Conservation (phyloP, 2,888 invertebrate genomes). For the Venusia cambrica region DNA sequence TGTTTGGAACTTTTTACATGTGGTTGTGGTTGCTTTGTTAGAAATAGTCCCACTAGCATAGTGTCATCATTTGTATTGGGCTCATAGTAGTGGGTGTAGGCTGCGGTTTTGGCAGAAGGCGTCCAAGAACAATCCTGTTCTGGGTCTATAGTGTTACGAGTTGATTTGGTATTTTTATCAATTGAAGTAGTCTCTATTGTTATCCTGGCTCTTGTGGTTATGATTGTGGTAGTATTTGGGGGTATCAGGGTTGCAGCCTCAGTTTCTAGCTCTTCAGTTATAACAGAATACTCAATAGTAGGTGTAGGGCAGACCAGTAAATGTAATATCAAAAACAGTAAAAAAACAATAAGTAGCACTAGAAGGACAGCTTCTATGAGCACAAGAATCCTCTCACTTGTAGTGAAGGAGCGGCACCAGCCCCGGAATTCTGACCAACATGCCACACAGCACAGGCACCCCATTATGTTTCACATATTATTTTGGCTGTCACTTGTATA, state of each 20-base stretch:
- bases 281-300: background rate
- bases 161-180: background rate
- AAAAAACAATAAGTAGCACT: slow-evolving; percentile 42
- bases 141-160: slow-evolving; percentile 4
- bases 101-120: slow-evolving; percentile 49
- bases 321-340: slow-evolving; percentile 57
- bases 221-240: slow-evolving; percentile 1
- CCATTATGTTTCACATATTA: slow-evolving; percentile 44
- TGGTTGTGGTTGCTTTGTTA: background rate
- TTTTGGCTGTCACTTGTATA: slow-evolving; percentile 15
- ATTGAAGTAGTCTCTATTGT: background rate
- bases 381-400: slow-evolving; percentile 47
- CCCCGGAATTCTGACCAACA: slow-evolving; percentile 55
- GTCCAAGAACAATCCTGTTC: slow-evolving; percentile 55
- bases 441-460: slow-evolving; percentile 46
- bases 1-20: too few relatives aligned
- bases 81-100: slow-evolving; percentile 45
- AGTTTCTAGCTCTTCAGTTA: background rate
- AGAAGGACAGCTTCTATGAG: slow-evolving; percentile 48
- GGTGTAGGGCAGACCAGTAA: slow-evolving; percentile 42
- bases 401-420: slow-evolving; percentile 66
- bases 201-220: background rate
- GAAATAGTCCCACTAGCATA: too few relatives aligned
- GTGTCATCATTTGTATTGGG: slow-evolving; percentile 2
- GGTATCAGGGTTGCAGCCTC: background rate